These are phyloP conservation scores for Leucoraja ocellata DNA, from an alignment of 2,797 vertebrate species.

Conservation along the genomic window DNA sequence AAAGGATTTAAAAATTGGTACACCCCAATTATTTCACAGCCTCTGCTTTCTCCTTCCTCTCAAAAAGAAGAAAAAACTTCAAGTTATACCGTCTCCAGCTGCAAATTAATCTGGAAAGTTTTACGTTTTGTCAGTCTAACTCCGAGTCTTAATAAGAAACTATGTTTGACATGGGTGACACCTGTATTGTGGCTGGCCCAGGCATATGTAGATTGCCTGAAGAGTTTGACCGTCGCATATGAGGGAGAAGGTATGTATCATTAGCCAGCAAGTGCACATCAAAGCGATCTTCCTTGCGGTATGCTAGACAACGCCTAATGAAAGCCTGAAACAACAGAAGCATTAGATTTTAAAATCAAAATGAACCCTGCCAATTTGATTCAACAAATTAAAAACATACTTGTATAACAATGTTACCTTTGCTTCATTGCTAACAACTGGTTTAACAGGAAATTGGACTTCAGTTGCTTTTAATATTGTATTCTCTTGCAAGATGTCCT, in stretches of 20 bases:
- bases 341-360: conserved; percentile 10
- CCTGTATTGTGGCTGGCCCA: conserved; percentile 69
- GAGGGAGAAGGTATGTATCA: conserved; percentile 92
- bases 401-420: conserved; percentile 67
- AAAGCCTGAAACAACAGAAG: conserved; percentile 67
- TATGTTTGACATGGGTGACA: conserved; percentile 78
- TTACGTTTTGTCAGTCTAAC: conserved; percentile 50
- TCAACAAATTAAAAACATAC: conserved; percentile 46
- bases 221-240: conserved; percentile 97
- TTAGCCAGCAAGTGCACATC: conserved; percentile 93
- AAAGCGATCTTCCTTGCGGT: conserved; percentile 93
- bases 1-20: conserved; percentile 25
- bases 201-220: conserved; percentile 91
- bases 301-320: conserved; percentile 93
- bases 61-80: conserved; percentile 39
- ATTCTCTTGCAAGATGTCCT: conserved; percentile 98
- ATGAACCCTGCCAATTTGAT: conserved; percentile 44
- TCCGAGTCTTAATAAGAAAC: conserved; percentile 80
- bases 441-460: conserved; percentile 95
- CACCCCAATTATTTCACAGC: conserved; percentile 14
- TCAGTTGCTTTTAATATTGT: conserved; percentile 98
- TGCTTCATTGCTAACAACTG: conserved; percentile 94
- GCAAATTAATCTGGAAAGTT: conserved; percentile 57
- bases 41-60: background rate
- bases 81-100: conserved; percentile 56